Base-by-base conservation (phyloP, 2,797 vertebrate species). In the Monodelphis domestica region DNA sequence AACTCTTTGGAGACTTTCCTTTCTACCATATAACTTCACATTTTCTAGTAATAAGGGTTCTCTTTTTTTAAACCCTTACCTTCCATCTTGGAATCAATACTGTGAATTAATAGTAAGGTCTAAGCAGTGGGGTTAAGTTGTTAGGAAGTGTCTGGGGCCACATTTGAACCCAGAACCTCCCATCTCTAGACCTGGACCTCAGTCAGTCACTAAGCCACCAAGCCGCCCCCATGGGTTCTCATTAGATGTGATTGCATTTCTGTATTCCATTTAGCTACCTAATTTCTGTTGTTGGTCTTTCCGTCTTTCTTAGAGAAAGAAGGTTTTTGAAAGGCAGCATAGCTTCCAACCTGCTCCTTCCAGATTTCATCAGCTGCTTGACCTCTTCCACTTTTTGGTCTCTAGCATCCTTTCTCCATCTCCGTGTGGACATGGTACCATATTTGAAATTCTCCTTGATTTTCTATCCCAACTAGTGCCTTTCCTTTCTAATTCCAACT, bases 391-490 rank as follows among this genome's bases (percentile, higher is more conserved):
- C 56, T 14, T 45, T 91, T 94, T 5, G 0, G 89, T 91, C 94
- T 88, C 29, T 6, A 26, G 70, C 88, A 3, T 0, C 78, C 21
- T 93, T n/a, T 55, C 92, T 38, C 30, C 93, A 50, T 78, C 54
- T 95, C 95, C 88, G 45, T 0, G 52, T 30, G 45, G 92, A 30
- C 70, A 53, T n/a, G 53, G 91, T 97, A 93, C 70, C 59, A 92
- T 45, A 9, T 30, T 15, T 54, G 70, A 21, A 29, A 6, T 53
- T 91, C 50, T 28, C 12, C 30, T 6, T 24, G 53, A 55, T 88
- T 88, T 0, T 50, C 3, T 70, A 54, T 2, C 33, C 5, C 21
- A 2, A 59, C 91, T 4, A 0, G 0, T 70, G 38, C 92, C 12
- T 91, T 38, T 89, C 15, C 51, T 56, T 63, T 12, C 56, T 87